A percentile compares a stretch with the other conserved stretches of the same genome.
These are phyloP conservation scores for Polydrusus tereticollis DNA, from an alignment of 2,888 invertebrate genomes.

Conservation along the genomic window DNA sequence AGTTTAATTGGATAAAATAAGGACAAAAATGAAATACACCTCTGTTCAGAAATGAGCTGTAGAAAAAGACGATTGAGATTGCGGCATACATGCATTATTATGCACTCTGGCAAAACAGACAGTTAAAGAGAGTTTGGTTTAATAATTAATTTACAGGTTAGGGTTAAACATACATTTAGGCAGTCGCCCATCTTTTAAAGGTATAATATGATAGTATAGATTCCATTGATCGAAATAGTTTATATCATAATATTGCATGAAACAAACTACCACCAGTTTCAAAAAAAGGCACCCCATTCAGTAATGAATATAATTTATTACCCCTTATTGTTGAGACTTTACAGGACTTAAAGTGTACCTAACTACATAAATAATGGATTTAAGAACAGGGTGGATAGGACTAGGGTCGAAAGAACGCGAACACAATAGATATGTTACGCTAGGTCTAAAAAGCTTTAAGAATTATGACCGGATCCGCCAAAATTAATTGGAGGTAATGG, in stretches of 20 bases:
- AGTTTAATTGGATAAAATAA: too few species aligned
- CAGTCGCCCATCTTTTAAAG: too few species aligned
- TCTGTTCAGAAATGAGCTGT: too few species aligned
- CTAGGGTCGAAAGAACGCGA: not conserved
- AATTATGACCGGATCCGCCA: conserved; percentile 36
- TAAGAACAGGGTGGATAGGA: conserved; percentile 9
- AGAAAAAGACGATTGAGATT: too few species aligned
- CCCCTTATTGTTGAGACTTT: conserved; percentile 21
- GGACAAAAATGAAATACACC: too few species aligned
- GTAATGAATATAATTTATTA: conserved; percentile 34
- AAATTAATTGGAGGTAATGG: conserved; percentile 41
- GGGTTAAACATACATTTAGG: too few species aligned
- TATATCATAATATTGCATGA: conserved; percentile 25
- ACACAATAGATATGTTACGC: conserved; percentile 35
- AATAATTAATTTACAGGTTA: too few species aligned
- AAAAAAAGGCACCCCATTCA: conserved; percentile 22
- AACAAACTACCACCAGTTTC: not conserved
- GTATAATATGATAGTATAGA: not conserved
- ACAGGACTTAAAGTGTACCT: conserved; percentile 9
- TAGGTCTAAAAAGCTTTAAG: conserved; percentile 28
- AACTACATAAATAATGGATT: conserved; percentile 34
- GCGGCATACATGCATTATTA: too few species aligned
- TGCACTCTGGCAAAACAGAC: too few species aligned
- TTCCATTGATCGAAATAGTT: not conserved
- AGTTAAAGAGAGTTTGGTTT: too few species aligned